phyloP scores from a whole-genome alignment of 2,797 vertebrate species.

The Eremophila alpestris region DNA sequence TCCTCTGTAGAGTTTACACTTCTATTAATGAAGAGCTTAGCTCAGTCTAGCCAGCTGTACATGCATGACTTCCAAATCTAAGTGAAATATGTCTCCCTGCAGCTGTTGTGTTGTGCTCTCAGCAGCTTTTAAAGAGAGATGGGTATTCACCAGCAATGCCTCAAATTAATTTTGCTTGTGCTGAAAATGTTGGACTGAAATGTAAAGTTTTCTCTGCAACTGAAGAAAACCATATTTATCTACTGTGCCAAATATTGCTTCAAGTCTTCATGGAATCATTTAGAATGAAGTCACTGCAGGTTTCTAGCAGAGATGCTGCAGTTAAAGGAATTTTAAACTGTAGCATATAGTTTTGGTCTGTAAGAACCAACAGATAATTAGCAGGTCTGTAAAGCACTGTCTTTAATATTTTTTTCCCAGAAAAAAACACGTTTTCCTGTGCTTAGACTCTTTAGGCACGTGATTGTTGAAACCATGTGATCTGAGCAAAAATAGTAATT shows the following conservation, averaged over 20 bases:
- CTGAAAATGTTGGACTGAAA: conserved; percentile 57
- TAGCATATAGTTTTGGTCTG: not conserved
- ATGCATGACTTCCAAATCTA: conserved; percentile 64
- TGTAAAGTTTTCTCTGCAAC: conserved; percentile 39
- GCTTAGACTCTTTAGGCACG: not conserved
- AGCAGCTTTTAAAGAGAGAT: conserved; percentile 40
- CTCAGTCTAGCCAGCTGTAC: conserved; percentile 59
- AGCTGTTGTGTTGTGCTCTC: conserved; percentile 47
- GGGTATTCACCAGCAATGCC: not conserved
- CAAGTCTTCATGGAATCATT: not conserved
- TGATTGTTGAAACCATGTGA: not conserved
- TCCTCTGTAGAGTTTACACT: conserved; percentile 59
- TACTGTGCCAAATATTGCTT: not conserved
- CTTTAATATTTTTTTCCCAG: not conserved
- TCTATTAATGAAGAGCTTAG: conserved; percentile 67
- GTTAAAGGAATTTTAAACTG: not conserved
- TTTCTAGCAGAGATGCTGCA: not conserved
- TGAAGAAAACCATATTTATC: not conserved
- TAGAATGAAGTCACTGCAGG: not conserved
- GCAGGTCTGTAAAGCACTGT: not conserved
- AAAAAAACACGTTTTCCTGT: not conserved
- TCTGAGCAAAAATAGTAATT: not conserved
- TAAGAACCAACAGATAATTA: not conserved
- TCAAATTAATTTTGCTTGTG: conserved; percentile 61
- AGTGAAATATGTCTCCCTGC: conserved; percentile 52